Evolutionary conservation across 2,113 vertebrate genomes (phyloP).

Genomic region (Melanerpes aurifrons): DNA sequence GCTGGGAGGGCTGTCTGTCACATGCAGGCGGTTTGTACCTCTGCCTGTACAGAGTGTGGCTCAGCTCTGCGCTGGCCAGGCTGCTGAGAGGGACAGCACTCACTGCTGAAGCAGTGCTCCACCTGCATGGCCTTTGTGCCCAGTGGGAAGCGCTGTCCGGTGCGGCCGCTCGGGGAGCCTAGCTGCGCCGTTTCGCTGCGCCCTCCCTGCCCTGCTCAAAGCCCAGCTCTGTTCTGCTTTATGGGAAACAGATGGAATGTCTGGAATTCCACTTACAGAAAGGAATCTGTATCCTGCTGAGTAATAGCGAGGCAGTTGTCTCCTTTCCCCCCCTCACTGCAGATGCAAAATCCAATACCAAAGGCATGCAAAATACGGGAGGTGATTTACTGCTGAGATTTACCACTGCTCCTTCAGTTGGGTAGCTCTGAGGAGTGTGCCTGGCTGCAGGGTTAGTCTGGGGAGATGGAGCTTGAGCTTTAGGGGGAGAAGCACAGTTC

Average conservation of each 20-base stretch:
- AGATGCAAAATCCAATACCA: slow-evolving; percentile 52
- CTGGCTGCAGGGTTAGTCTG: slow-evolving; percentile 24
- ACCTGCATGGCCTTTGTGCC: neutral
- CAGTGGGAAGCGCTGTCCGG: neutral
- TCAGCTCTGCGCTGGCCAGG: neutral
- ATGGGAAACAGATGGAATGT: slow-evolving; percentile 73
- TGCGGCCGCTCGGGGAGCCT: neutral
- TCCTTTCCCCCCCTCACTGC: slow-evolving; percentile 4
- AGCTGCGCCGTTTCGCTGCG: neutral
- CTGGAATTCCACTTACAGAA: slow-evolving; percentile 75
- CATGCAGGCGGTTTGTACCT: neutral
- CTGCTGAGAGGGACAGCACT: neutral
- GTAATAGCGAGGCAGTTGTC: slow-evolving; percentile 56
- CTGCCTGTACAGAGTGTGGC: neutral
- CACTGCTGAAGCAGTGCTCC: neutral
- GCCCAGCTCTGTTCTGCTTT: slow-evolving; percentile 63
- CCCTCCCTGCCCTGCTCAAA: slow-evolving; percentile 48
- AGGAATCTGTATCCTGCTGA: slow-evolving; percentile 73
- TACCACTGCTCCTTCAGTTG: slow-evolving; percentile 33
- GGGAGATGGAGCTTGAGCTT: neutral
- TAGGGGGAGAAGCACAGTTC: neutral
- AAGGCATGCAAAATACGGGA: slow-evolving; percentile 61
- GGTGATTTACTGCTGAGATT: slow-evolving; percentile 43
- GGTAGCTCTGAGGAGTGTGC: neutral
- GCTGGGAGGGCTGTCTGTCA: neutral